Evolutionary conservation across 2,888 invertebrate species (phyloP).

Genomic region (Drosophila sordidapex): DNA sequence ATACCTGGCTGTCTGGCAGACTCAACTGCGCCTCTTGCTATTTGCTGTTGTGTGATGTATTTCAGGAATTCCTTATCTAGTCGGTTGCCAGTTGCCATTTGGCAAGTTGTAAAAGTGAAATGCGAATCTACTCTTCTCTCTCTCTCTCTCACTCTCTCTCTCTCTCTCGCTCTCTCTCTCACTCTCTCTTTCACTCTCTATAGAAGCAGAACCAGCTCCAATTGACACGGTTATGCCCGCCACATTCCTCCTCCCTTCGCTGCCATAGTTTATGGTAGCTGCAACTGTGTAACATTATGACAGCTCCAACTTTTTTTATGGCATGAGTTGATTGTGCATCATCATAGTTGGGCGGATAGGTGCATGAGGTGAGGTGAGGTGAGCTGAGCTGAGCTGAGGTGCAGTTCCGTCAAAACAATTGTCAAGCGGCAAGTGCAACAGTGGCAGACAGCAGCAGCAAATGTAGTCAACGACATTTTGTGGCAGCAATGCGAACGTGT

Average conservation of each 20-base stretch:
- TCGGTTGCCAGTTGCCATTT: slow-evolving; percentile 36
- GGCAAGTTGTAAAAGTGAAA: slow-evolving; percentile 72
- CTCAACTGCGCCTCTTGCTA: background rate
- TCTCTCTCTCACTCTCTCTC: background rate
- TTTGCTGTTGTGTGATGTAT: slow-evolving; percentile 45
- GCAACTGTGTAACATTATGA: slow-evolving; percentile 51
- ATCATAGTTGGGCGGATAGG: background rate
- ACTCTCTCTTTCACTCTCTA: background rate
- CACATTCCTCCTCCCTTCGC: background rate
- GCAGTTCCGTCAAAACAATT: slow-evolving; percentile 36
- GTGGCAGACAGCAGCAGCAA: slow-evolving; percentile 11
- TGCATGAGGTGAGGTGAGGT: no score
- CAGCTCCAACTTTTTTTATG: slow-evolving; percentile 55
- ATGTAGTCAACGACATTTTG: slow-evolving; percentile 28
- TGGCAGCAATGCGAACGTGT: slow-evolving; percentile 7
- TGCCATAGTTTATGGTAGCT: slow-evolving; percentile 2
- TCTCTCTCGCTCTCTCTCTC: background rate
- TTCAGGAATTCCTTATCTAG: slow-evolving; percentile 74
- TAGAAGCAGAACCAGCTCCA: slow-evolving; percentile 8
- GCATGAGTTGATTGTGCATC: slow-evolving; percentile 36
- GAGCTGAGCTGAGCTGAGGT: background rate
- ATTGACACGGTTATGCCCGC: slow-evolving; percentile 1
- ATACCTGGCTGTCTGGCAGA: background rate
- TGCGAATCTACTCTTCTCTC: slow-evolving; percentile 33
- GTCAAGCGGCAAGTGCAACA: slow-evolving; percentile 18